Base-by-base conservation (phyloP, 2,113 vertebrate species). In the Heterotilapia buettikoferi region DNA sequence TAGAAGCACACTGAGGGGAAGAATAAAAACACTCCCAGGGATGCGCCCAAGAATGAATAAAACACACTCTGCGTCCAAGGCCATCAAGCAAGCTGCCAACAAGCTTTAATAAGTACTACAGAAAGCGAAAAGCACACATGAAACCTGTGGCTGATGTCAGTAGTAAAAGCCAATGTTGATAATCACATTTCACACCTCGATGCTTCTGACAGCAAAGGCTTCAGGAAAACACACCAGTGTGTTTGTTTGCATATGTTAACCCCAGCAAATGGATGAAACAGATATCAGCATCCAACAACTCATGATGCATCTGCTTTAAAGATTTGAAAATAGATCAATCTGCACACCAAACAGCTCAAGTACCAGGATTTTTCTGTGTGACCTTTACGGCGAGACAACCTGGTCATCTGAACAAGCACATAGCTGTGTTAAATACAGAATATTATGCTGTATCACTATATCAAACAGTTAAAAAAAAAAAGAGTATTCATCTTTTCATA, bases 11-110 rank as follows among this genome's bases (percentile, higher is more conserved):
- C 91, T 57, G 83, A 90, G 86, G 92, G 90, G 90, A 56, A 68
- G 59, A 87, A 92, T 90, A 89, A 93, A 92, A 93, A 88, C 90
- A 86, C 91, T 92, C 86, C 26, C 88, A 82, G 87, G 89, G 84
- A 93, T 9, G 33, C 61, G 59, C 66, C 86, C 90, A 73, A 40
- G 85, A 88, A 92, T 88, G 88, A 93, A 95, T 93, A 93, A 93
- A 94, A 90, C 61, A 61, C 76, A 68, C 80, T 79, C 86, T 12
- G 79, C 84, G 87, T 93, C 93, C 83, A 79, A 83, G 85, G 84
- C 90, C 85, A 94, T 95, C 94, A 94, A 92, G 92, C 87, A 90
- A 90, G 87, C 93, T 95, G 94, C 92, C 94, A 92, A 94, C 92
- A n/a, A 91, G 93, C 92, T 92, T 92, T 92, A 95, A 94, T 92